Percentiles rank a stretch among this genome's conserved stretches.
Conservation (phyloP, 2,113 vertebrate genomes). For the Enhydra lutris region DNA sequence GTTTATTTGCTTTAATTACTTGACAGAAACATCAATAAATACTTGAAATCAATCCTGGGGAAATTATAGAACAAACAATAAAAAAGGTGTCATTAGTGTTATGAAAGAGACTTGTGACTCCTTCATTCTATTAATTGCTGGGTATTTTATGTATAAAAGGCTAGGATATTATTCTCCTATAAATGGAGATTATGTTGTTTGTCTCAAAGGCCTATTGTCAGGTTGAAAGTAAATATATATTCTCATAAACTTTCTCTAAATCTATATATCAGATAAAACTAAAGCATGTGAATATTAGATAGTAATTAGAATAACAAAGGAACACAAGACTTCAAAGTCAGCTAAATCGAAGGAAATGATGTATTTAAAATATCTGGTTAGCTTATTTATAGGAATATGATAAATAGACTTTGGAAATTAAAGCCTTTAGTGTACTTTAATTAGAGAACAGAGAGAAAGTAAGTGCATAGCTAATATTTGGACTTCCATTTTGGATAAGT, state of each 20-base stretch:
- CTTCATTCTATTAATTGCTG: neutral
- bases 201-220: neutral
- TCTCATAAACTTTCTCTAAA: neutral
- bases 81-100: neutral
- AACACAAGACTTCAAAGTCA: neutral
- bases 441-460: neutral
- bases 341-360: neutral
- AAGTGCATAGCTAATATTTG: neutral
- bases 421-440: neutral
- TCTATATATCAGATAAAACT: neutral
- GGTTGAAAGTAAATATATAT: neutral
- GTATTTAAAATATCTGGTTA: neutral
- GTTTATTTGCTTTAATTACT: neutral
- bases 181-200: neutral
- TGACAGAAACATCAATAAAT: neutral
- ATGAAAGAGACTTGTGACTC: neutral
- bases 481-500: neutral
- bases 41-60: neutral
- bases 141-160: neutral
- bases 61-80: neutral
- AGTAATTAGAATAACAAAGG: neutral
- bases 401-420: neutral
- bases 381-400: neutral
- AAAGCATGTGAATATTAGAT: neutral
- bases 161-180: neutral